Conservation (phyloP, 2,113 vertebrate species). For the Tringa solitaria region DNA sequence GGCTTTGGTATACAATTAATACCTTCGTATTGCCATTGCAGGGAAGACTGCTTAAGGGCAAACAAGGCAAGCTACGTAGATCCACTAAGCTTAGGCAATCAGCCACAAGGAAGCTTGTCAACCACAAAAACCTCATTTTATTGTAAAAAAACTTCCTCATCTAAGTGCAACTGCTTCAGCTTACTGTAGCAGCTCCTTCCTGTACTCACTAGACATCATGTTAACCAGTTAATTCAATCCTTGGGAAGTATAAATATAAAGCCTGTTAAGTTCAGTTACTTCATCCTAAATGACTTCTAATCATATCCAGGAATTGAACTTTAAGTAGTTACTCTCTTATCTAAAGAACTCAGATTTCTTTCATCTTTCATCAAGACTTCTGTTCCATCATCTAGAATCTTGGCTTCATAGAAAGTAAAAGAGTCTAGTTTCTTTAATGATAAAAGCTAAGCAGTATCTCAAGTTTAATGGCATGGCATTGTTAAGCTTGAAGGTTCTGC, state of each 20-base stretch:
- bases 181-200: constrained; percentile 5
- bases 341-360: not conserved
- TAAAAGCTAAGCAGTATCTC: not conserved
- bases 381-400: not conserved
- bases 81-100: constrained; percentile 37
- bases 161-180: not conserved
- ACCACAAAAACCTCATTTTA: constrained; percentile 62
- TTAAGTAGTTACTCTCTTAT: not conserved
- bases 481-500: not conserved
- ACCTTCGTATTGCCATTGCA: constrained; percentile 7
- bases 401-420: not conserved
- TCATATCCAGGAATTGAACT: not conserved
- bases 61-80: constrained; percentile 20
- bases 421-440: not conserved
- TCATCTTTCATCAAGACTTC: not conserved
- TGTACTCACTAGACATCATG: not conserved
- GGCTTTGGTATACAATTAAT: constrained; percentile 61
- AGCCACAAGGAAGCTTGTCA: constrained; percentile 43
- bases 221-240: not conserved
- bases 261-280: not conserved
- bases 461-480: not conserved
- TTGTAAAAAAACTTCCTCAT: constrained; percentile 48
- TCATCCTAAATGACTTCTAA: not conserved
- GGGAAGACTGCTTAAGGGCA: constrained; percentile 40
- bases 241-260: not conserved